Conservation (phyloP, 2,113 vertebrate genomes). For the Tricholaema leucomelas region DNA sequence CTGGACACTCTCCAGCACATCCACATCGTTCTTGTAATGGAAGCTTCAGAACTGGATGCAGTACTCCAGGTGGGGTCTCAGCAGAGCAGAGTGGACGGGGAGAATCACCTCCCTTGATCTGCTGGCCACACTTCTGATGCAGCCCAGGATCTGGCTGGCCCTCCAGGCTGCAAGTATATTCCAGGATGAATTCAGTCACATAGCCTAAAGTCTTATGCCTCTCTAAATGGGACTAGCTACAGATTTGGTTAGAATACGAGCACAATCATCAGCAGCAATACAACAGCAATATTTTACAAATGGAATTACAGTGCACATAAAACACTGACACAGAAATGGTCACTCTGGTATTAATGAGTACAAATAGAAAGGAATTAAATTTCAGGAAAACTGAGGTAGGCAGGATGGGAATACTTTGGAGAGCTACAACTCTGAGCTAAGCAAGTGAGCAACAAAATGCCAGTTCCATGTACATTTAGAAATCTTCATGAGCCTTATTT, state of each 20-base stretch:
- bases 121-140: too few relatives aligned
- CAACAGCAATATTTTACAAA: not conserved
- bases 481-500: not conserved
- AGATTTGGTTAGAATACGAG: not conserved
- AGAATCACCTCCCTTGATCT: too few relatives aligned
- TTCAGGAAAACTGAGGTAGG: not conserved
- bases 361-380: not conserved
- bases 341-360: not conserved
- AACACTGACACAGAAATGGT: not conserved
- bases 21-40: too few relatives aligned
- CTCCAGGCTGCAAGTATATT: too few relatives aligned
- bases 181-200: not conserved
- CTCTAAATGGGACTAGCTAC: not conserved
- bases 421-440: not conserved
- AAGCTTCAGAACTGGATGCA: too few relatives aligned
- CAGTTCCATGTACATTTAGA: not conserved
- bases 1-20: too few relatives aligned
- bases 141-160: too few relatives aligned
- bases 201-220: not conserved
- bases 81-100: too few relatives aligned
- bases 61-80: too few relatives aligned
- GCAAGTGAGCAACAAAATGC: not conserved
- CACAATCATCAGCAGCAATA: not conserved
- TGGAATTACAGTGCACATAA: not conserved
- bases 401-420: not conserved